These are phyloP conservation scores for Orthosia incerta DNA, from an alignment of 2,888 invertebrate species.

Conservation along the genomic window DNA sequence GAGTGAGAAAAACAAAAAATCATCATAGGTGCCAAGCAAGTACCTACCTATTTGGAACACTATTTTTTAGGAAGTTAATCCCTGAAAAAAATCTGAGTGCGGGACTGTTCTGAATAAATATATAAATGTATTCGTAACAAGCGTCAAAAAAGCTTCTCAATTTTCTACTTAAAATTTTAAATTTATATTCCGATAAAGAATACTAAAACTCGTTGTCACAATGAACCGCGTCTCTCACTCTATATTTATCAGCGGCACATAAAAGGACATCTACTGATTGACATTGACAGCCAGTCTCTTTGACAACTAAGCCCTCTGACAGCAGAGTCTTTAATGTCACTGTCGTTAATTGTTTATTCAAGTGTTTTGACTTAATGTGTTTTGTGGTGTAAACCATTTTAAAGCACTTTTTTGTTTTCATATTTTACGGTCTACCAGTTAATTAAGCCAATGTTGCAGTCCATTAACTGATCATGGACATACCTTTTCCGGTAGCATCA, in stretches of 20 bases:
- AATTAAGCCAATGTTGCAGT: neutral
- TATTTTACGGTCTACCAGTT: slow-evolving; percentile 5
- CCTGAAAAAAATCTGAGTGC: too few species aligned
- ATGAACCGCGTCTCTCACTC: slow-evolving; percentile 36
- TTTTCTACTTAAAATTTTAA: neutral
- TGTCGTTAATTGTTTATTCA: slow-evolving; percentile 58
- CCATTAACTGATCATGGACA: neutral
- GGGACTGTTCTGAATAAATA: too few species aligned
- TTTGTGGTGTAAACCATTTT: neutral
- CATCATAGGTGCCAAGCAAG: too few species aligned
- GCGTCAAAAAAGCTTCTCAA: neutral
- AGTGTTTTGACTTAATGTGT: slow-evolving; percentile 40
- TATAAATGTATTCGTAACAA: too few species aligned
- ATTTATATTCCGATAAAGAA: neutral
- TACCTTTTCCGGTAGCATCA: too few species aligned
- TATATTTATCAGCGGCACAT: slow-evolving; percentile 45
- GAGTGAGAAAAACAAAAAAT: too few species aligned
- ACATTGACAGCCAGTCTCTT: slow-evolving; percentile 26
- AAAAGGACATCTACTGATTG: slow-evolving; percentile 46
- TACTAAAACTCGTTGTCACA: slow-evolving; percentile 11
- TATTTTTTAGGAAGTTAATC: too few species aligned
- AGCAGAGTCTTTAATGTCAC: slow-evolving; percentile 49
- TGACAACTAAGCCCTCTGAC: slow-evolving; percentile 24
- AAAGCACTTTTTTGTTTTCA: neutral
- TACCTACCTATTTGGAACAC: too few species aligned